These are phyloP conservation scores for Monodelphis domestica DNA, from an alignment of 2,797 vertebrate species.

Conservation along the genomic window DNA sequence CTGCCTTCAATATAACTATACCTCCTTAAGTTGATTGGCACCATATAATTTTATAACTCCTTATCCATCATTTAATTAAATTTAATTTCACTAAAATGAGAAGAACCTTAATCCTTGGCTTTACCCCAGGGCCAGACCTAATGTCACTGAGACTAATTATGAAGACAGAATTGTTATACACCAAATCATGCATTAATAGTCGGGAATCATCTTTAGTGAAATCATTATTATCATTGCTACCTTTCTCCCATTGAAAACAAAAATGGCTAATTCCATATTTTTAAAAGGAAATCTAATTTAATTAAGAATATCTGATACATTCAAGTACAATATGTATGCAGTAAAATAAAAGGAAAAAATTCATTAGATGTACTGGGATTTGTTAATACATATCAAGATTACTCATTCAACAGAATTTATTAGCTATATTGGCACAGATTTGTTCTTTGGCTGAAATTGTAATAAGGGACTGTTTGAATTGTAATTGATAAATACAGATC, in stretches of 20 bases:
- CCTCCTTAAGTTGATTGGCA: too few relatives aligned
- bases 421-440: neutral
- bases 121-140: neutral
- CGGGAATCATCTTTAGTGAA: too few relatives aligned
- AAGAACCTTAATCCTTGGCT: neutral
- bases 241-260: too few relatives aligned
- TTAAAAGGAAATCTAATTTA: neutral
- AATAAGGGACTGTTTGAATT: too few relatives aligned
- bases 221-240: too few relatives aligned
- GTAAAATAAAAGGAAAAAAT: too few relatives aligned
- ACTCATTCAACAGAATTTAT: neutral
- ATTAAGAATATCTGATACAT: constrained; percentile 3
- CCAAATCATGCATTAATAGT: neutral
- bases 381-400: neutral
- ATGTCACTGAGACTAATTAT: too few relatives aligned
- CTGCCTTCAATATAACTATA: neutral
- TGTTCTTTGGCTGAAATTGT: too few relatives aligned
- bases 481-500: too few relatives aligned
- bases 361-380: neutral
- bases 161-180: neutral
- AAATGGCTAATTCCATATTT: neutral
- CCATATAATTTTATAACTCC: neutral
- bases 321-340: too few relatives aligned
- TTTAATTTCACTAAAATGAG: neutral
- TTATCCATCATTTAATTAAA: neutral